Conservation (phyloP, 2,888 invertebrate genomes). For the Melinopterus prodromus region DNA sequence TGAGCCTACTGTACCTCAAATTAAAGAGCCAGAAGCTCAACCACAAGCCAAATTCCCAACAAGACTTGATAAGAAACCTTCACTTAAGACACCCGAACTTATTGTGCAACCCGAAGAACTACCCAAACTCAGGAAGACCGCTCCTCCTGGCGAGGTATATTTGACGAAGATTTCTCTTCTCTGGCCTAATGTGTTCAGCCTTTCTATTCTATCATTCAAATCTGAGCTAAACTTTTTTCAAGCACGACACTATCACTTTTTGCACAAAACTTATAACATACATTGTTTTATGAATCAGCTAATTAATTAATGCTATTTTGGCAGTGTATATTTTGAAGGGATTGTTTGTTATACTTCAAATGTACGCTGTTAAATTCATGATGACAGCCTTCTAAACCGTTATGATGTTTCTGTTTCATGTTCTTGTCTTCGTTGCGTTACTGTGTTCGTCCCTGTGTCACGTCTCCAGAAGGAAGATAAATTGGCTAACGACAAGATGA, state of each 20-base stretch:
- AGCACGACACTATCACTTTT: constrained; percentile 10
- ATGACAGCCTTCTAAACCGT: constrained; percentile 25
- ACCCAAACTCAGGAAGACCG: constrained; percentile 32
- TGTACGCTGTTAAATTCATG: constrained; percentile 32
- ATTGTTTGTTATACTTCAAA: not conserved
- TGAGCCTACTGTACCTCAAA: constrained; percentile 38
- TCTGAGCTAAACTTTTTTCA: constrained; percentile 25
- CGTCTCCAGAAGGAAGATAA: constrained; percentile 45
- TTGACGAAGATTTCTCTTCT: not conserved
- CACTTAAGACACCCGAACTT: constrained; percentile 49
- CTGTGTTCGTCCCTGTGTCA: constrained; percentile 29
- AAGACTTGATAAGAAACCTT: constrained; percentile 42
- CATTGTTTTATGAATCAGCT: constrained; percentile 12
- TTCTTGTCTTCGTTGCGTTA: constrained; percentile 17
- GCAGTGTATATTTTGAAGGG: constrained; percentile 7
- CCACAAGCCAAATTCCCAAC: constrained; percentile 19
- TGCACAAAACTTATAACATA: not conserved
- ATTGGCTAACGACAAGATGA: constrained; percentile 42
- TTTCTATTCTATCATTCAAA: constrained; percentile 34
- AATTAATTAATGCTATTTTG: not conserved
- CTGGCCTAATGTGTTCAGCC: constrained; percentile 11
- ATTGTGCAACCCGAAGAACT: constrained; percentile 46
- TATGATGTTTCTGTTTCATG: constrained; percentile 15
- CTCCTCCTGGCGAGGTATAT: constrained; percentile 34
- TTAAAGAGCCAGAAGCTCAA: constrained; percentile 39